phyloP scores from a whole-genome alignment of 64 coral and sea anemone genomes.

The Montipora sp. region DNA sequence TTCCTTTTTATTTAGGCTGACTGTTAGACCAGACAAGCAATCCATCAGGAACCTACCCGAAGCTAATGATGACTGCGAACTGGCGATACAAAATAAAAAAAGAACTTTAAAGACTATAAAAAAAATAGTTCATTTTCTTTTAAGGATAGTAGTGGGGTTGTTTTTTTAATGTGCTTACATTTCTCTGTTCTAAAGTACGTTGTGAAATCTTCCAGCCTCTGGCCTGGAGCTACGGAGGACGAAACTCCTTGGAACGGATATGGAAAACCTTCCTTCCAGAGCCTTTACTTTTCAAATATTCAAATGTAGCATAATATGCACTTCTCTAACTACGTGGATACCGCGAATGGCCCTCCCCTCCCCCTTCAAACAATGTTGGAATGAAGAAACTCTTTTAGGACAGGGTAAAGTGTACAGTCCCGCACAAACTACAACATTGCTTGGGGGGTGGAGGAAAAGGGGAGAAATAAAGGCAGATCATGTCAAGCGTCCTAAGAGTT shows the following conservation, averaged over 20 bases:
- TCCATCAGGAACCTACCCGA: slow-evolving; percentile 98
- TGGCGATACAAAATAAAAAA: neutral
- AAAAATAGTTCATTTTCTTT: neutral
- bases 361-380: neutral
- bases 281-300: neutral
- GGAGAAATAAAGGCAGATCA: neutral
- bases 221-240: too few relatives aligned
- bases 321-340: neutral
- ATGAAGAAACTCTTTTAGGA: neutral
- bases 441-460: neutral
- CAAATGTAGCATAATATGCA: neutral
- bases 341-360: neutral
- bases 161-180: too few relatives aligned
- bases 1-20: slow-evolving; percentile 61
- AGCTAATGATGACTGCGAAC: slow-evolving; percentile 73
- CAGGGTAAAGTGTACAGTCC: neutral
- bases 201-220: too few relatives aligned
- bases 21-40: slow-evolving; percentile 80
- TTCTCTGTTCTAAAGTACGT: too few relatives aligned
- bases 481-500: neutral
- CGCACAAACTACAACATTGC: neutral
- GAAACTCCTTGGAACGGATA: neutral
- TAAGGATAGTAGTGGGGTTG: too few relatives aligned
- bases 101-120: neutral
- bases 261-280: neutral